Conservation (phyloP, 2,888 invertebrate genomes). For the Drosophila lacicola region DNA sequence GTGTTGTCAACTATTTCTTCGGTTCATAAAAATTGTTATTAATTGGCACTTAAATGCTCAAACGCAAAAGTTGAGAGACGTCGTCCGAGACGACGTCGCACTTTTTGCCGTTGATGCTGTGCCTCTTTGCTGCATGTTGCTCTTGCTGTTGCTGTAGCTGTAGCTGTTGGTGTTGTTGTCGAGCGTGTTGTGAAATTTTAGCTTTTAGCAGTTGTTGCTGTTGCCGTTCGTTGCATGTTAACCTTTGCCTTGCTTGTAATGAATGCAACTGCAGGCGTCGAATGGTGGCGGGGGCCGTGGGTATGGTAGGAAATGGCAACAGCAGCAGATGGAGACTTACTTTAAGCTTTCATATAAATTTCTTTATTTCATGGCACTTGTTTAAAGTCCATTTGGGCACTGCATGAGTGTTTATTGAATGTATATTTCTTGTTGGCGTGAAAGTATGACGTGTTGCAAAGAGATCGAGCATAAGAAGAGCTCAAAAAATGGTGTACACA, state of each 20-base stretch:
- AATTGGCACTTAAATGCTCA: conserved; percentile 85
- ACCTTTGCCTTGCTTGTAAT: conserved; percentile 79
- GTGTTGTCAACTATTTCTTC: conserved; percentile 85
- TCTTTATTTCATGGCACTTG: conserved; percentile 76
- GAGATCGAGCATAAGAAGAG: neutral
- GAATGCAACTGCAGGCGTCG: conserved; percentile 70
- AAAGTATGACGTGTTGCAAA: conserved; percentile 40
- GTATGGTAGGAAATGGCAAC: conserved; percentile 29
- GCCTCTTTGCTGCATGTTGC: conserved; percentile 50
- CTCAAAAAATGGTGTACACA: conserved; percentile 3
- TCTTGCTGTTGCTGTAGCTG: conserved; percentile 29
- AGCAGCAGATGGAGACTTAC: conserved; percentile 68
- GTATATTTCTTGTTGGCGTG: conserved; percentile 47
- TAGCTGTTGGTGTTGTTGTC: conserved; percentile 48
- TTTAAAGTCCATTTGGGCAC: conserved; percentile 79
- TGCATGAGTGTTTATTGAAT: conserved; percentile 78
- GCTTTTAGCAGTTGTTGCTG: conserved; percentile 75
- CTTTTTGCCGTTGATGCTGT: conserved; percentile 66
- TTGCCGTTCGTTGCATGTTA: conserved; percentile 75
- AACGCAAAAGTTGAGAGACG: conserved; percentile 82
- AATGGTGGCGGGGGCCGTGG: conserved; percentile 11
- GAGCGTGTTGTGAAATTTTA: conserved; percentile 80
- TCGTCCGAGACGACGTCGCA: conserved; percentile 56
- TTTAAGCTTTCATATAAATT: conserved; percentile 77
- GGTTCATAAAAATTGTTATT: conserved; percentile 85